Evolutionary conservation across 2,888 invertebrate genomes (phyloP), one percentile per base, ranked within the genome.

Genomic region (Stratiomys singularior): DNA sequence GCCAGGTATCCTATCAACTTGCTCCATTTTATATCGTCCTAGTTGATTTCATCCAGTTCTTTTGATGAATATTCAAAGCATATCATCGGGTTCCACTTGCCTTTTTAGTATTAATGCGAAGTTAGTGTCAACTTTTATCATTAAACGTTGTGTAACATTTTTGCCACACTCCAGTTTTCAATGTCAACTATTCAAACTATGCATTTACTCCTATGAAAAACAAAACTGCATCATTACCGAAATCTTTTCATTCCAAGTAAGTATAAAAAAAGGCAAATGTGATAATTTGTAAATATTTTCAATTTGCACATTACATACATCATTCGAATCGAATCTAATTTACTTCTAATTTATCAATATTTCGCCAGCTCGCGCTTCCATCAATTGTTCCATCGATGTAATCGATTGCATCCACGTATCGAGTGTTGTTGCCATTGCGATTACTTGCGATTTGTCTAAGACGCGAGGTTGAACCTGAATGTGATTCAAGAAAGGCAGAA

Each of bases 401-500:
- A 87, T 87, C 63, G 87, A 85, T 23, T 85, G 83, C 86, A 87
- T 87, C 88, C 87, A 87, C 27, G 84, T 81, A 78, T 88, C 87
- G 79, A 87, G 79, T 1, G 86, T 87, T 58, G 83, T 83, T 4
- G 86, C 87, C 87, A 87, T 87, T 27, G 83, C 83, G 21, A 84
- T 84, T 7, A 87, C 87, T 82, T 87, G 88, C 27, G 83, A 80
- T 71, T 86, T 88, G 84, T 93, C 90, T n/a, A 94, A 88, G 4
- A 94, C 93, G 81, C 94, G 87, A 3, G 94, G 94, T 84, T 93
- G 93, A n/a, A 93, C 84, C 84, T 84, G n/a, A 52, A 18, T 4
- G 15, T 52, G 18, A 18, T 52, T 4, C 7, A 52, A 52, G 52
- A 52, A 52, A 52, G 52, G 4, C 4, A 13, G 15, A 13, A 18